Conservation (phyloP, 2,888 invertebrate genomes). For the Herminia tarsipennalis region DNA sequence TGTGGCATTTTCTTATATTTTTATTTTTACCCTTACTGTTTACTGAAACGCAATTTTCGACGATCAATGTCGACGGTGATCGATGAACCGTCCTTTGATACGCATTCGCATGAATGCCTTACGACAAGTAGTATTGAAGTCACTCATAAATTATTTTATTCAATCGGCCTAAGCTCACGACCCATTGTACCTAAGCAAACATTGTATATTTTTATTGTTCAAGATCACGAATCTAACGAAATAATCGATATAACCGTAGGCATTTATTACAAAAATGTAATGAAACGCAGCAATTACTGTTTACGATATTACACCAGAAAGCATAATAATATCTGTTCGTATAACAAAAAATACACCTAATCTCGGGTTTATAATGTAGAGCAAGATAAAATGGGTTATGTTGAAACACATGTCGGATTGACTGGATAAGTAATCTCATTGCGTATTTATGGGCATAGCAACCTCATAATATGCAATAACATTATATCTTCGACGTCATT, state of each 20-base stretch:
- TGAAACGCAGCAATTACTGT: too few relatives aligned
- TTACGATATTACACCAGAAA: too few relatives aligned
- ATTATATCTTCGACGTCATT: too few relatives aligned
- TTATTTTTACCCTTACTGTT: constrained; percentile 4
- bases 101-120: constrained; percentile 12
- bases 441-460: too few relatives aligned
- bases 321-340: too few relatives aligned
- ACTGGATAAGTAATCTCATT: background rate
- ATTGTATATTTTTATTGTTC: constrained; percentile 15
- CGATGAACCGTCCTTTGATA: constrained; percentile 13
- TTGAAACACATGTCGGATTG: constrained; percentile 15
- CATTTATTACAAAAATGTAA: too few relatives aligned
- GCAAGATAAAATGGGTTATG: constrained; percentile 5
- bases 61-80: constrained; percentile 2
- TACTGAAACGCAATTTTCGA: constrained; percentile 6
- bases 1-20: constrained; percentile 7
- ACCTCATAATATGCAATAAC: too few relatives aligned
- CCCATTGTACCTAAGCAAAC: background rate
- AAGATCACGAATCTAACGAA: constrained; percentile 17
- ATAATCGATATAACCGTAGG: too few relatives aligned
- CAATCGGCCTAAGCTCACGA: constrained; percentile 9
- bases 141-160: constrained; percentile 10
- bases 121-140: constrained; percentile 6
- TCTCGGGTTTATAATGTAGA: too few relatives aligned
- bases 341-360: too few relatives aligned